Percentiles rank a stretch among this genome's conserved stretches.
These are phyloP conservation scores for Hemaris fuciformis DNA, from an alignment of 2,888 invertebrate species.

Conservation along the genomic window DNA sequence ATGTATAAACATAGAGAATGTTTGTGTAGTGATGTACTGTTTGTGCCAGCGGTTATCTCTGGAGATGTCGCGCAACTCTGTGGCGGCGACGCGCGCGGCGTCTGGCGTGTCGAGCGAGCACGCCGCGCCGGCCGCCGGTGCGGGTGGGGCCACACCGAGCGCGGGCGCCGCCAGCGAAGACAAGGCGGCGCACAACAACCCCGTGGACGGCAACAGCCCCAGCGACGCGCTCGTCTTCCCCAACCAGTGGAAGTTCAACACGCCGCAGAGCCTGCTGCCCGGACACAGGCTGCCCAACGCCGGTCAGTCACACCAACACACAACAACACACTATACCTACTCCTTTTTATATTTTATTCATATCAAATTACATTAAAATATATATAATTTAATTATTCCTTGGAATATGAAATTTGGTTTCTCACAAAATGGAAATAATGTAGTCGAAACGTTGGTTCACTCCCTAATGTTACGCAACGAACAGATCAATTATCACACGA, in stretches of 20 bases:
- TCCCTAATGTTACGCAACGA: too few species aligned
- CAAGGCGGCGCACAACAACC: constrained; percentile 65
- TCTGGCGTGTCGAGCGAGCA: constrained; percentile 33
- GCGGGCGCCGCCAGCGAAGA: constrained; percentile 40
- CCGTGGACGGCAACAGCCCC: constrained; percentile 60
- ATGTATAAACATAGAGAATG: neutral
- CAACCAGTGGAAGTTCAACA: constrained; percentile 60
- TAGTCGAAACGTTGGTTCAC: too few species aligned
- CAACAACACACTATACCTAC: too few species aligned
- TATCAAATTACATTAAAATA: neutral
- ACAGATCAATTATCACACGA: too few species aligned
- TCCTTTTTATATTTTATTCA: too few species aligned
- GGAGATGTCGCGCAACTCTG: constrained; percentile 85
- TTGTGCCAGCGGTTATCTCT: constrained; percentile 82
- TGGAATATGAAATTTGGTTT: neutral
- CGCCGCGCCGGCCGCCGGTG: constrained; percentile 27
- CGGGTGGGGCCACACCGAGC: constrained; percentile 31
- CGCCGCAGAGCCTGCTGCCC: constrained; percentile 46
- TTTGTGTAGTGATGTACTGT: neutral
- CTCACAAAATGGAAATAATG: too few species aligned
- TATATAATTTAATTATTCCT: neutral
- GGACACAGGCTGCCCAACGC: constrained; percentile 52
- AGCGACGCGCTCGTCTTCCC: constrained; percentile 51
- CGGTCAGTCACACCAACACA: constrained; percentile 39
- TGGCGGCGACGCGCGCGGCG: constrained; percentile 74